Evolutionary conservation across 2,113 vertebrate genomes (phyloP).

Genomic region (Siniperca chuatsi): DNA sequence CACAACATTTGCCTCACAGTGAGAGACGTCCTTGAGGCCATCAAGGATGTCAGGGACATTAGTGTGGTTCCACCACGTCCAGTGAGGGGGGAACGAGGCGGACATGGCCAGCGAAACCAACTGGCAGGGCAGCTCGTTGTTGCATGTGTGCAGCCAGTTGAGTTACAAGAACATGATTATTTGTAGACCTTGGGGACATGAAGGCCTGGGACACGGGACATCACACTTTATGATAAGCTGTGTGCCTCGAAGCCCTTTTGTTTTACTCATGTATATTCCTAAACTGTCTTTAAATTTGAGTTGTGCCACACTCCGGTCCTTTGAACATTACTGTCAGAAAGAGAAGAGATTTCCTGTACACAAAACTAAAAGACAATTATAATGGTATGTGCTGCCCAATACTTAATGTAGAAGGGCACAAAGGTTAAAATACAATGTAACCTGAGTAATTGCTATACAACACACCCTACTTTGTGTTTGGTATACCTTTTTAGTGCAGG

Average conservation of each 20-base stretch:
- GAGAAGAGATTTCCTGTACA: no score
- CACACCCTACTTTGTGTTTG: no score
- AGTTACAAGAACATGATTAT: no score
- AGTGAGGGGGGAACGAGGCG: not conserved
- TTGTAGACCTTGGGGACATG: no score
- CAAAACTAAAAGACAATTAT: no score
- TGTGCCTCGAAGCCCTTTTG: not conserved
- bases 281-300: not conserved
- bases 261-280: not conserved
- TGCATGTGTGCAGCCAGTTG: no score
- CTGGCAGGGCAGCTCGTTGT: not conserved
- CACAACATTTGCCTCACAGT: not conserved
- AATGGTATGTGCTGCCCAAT: no score
- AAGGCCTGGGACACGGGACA: not conserved
- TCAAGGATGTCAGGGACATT: not conserved
- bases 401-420: no score
- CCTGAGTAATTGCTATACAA: no score
- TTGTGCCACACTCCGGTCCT: not conserved
- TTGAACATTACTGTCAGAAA: not conserved
- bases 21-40: not conserved
- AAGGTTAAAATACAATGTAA: no score
- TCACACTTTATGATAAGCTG: not conserved
- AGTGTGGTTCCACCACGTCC: no score
- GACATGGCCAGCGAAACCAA: not conserved
- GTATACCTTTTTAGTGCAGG: no score